A percentile compares a stretch with the other conserved stretches of the same genome.
These are phyloP conservation scores for Pleuronectes platessa DNA, from an alignment of 2,113 vertebrate genomes.

Conservation along the genomic window DNA sequence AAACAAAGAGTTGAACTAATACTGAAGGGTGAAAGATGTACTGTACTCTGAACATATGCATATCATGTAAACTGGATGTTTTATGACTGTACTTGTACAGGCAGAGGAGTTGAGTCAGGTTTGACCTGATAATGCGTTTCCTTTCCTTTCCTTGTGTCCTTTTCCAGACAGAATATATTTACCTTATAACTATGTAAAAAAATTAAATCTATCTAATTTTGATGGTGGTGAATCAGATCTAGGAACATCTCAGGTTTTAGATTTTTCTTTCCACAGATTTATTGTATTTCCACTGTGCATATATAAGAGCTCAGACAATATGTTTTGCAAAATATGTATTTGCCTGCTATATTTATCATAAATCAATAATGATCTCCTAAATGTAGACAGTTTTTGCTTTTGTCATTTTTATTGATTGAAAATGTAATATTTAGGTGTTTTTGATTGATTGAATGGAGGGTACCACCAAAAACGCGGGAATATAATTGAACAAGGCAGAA, in stretches of 20 bases:
- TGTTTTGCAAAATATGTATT: no score
- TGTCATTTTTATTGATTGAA: background rate
- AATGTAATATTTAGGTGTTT: background rate
- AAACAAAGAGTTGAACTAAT: slow-evolving; percentile 20
- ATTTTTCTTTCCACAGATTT: no score
- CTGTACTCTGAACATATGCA: slow-evolving; percentile 15
- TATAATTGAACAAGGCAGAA: background rate
- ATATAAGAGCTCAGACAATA: no score
- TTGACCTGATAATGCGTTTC: slow-evolving; percentile 48
- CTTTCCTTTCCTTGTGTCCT: no score
- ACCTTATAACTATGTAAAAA: no score
- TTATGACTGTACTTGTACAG: slow-evolving; percentile 24
- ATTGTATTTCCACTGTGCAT: no score
- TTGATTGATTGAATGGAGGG: no score
- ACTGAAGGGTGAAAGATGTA: background rate
- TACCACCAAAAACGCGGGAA: background rate
- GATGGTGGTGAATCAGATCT: no score
- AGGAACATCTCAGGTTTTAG: no score
- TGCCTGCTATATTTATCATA: no score
- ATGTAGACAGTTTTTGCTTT: background rate
- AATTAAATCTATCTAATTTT: no score
- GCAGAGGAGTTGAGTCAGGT: slow-evolving; percentile 10
- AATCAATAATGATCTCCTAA: no score
- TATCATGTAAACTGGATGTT: background rate
- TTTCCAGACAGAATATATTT: background rate